Conservation (phyloP, 2,888 invertebrate genomes). For the Selenia dentaria region DNA sequence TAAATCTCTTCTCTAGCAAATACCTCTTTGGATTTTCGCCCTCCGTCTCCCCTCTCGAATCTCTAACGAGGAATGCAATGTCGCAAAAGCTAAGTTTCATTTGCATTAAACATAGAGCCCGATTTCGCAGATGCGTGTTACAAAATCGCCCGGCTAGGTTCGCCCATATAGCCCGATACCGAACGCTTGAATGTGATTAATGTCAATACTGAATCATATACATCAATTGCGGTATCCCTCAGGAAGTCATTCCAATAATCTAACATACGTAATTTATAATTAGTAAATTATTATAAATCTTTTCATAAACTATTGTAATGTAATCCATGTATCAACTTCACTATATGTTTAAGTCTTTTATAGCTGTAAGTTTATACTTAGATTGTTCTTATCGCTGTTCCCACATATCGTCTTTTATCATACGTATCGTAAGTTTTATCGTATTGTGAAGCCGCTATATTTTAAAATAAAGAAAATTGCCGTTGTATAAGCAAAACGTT, state of each 20-base stretch:
- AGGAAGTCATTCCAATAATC: constrained; percentile 78
- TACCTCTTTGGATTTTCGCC: constrained; percentile 74
- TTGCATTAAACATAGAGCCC: constrained; percentile 44
- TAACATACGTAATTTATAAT: constrained; percentile 59
- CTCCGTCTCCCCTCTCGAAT: constrained; percentile 58
- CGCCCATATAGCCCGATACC: constrained; percentile 80
- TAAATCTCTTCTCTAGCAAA: constrained; percentile 77
- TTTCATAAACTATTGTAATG: constrained; percentile 64
- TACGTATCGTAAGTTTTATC: constrained; percentile 73
- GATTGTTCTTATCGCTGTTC: constrained; percentile 81
- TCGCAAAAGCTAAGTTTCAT: constrained; percentile 64
- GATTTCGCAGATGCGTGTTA: constrained; percentile 78
- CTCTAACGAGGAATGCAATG: constrained; percentile 79
- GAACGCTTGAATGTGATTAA: constrained; percentile 54
- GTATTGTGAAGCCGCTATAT: constrained; percentile 84
- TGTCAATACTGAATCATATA: constrained; percentile 50
- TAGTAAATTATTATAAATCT: constrained; percentile 60
- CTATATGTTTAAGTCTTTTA: constrained; percentile 62
- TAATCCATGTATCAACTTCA: constrained; percentile 78
- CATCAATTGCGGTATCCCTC: constrained; percentile 74
- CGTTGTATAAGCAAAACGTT: constrained; percentile 82
- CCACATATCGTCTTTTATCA: constrained; percentile 81
- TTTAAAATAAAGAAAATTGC: constrained; percentile 84
- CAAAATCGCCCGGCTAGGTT: constrained; percentile 78
- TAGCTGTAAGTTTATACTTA: constrained; percentile 68